Evolutionary conservation across 2,797 vertebrate genomes (phyloP).

Genomic region (Potorous gilbertii): DNA sequence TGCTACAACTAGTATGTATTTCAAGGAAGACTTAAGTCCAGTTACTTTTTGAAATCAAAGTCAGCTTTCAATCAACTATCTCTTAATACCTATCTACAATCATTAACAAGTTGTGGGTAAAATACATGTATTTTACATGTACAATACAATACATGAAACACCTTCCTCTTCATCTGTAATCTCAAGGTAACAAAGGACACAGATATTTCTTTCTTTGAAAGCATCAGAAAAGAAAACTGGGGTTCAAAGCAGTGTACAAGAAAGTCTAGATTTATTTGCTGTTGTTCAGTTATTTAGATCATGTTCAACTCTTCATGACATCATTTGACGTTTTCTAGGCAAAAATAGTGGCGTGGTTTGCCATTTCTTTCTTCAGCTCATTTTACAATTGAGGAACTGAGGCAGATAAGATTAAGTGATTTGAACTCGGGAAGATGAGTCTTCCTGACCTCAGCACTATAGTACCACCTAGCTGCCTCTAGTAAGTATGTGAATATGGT

Average conservation of each 20-base stretch:
- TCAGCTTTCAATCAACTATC: background rate
- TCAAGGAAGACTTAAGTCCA: background rate
- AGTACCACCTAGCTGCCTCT: constrained; percentile 15
- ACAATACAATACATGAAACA: background rate
- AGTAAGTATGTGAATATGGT: constrained; percentile 52
- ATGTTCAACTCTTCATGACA: background rate
- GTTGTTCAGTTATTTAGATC: background rate
- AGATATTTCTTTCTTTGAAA: background rate
- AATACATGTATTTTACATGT: too few relatives aligned
- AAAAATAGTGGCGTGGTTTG: background rate
- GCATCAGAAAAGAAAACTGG: background rate
- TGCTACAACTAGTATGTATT: background rate
- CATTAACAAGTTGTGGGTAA: background rate
- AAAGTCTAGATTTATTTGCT: background rate
- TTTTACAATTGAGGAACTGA: background rate
- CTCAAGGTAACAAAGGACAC: background rate
- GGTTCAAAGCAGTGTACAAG: background rate
- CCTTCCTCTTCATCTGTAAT: background rate
- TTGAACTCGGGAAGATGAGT: background rate
- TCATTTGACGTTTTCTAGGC: too few relatives aligned
- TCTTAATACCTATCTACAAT: background rate
- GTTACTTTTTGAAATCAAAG: background rate
- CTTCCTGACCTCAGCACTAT: background rate
- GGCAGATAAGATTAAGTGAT: background rate
- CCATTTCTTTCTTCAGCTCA: background rate